Base-by-base conservation (phyloP, 2,113 vertebrate species). In the Glaucomys volans region DNA sequence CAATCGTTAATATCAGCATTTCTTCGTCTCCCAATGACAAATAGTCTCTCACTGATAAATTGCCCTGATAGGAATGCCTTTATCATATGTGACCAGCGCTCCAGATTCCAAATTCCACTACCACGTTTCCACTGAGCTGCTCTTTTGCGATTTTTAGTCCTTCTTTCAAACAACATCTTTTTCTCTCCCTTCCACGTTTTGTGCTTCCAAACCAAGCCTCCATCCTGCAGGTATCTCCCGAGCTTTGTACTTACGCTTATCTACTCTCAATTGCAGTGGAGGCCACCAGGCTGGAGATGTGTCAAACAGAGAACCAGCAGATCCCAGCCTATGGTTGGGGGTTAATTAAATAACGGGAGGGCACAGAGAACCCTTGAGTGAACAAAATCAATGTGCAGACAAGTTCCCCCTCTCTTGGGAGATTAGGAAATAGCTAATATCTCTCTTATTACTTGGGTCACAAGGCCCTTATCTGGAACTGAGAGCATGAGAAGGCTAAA, bases 61-160 rank as follows among this genome's bases (percentile, higher is more conserved):
- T 77, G 64, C 35, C 35, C 10, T 8, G 71, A 76, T 79, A 83
- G 86, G 64, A 89, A 59, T 3, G 16, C 42, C 16, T 42, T 86
- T 81, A 94, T 95, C 75, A n/a, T 35, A 50, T 87, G 67, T 91
- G 88, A 90, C 40, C n/a, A 94, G 40, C 20, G 66, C 47, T 64
- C 42, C n/a, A 64, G 82, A 83, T 72, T 94, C 75, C 86, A 94
- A 87, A 95, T 93, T 94, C 93, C 88, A 93, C 22, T 1, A 44
- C 69, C 88, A 95, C 32, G 0, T 91, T 50, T 85, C 35, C 14
- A 8, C 28, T 2, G 17, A 84, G 35, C 26, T 16, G 35, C 28
- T 64, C 37, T 69, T 26, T 42, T 20, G 50, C 14, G n/a, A 24
- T 20, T 24, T 24, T n/a, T 81, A 88, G 11, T 9, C 30, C 59